Percentiles rank a stretch among this genome's conserved stretches.
Evolutionary conservation across 2,888 invertebrate species (phyloP).

Genomic region (Synanthedon tipuliformis): DNA sequence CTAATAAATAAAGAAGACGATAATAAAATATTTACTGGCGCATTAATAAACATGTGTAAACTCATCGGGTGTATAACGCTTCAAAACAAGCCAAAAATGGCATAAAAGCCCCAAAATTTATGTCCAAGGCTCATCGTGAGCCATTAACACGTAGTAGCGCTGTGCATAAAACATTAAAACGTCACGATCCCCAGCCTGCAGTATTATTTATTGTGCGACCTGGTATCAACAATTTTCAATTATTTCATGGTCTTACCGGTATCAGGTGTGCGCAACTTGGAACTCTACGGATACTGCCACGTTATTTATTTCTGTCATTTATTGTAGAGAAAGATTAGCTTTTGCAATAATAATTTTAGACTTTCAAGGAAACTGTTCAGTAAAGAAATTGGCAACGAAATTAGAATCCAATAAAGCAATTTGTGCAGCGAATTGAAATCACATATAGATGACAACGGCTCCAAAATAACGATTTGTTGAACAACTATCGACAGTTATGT

Average conservation of each 20-base stretch:
- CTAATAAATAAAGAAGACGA: too few species aligned
- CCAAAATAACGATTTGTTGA: too few species aligned
- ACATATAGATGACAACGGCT: too few species aligned
- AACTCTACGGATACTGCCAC: not conserved
- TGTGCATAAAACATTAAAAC: constrained; percentile 64
- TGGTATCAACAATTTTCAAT: constrained; percentile 53
- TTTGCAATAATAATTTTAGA: not conserved
- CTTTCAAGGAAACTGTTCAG: not conserved
- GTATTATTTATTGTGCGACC: constrained; percentile 43
- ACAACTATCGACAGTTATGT: too few species aligned
- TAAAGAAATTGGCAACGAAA: too few species aligned
- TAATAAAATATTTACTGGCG: not conserved
- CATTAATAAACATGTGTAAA: constrained; percentile 20
- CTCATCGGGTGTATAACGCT: constrained; percentile 27
- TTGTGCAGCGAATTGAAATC: too few species aligned
- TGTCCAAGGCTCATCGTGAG: constrained; percentile 44
- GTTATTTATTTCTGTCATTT: constrained; percentile 1
- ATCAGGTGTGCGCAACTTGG: constrained; percentile 13
- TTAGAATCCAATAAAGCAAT: too few species aligned
- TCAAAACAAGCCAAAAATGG: constrained; percentile 45
- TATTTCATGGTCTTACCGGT: constrained; percentile 28
- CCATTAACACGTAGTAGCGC: constrained; percentile 60
- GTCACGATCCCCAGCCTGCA: constrained; percentile 42
- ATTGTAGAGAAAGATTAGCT: not conserved
- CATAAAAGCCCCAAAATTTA: constrained; percentile 54